These are phyloP conservation scores for Tinea pellionella DNA, from an alignment of 2,888 invertebrate species.

Conservation along the genomic window DNA sequence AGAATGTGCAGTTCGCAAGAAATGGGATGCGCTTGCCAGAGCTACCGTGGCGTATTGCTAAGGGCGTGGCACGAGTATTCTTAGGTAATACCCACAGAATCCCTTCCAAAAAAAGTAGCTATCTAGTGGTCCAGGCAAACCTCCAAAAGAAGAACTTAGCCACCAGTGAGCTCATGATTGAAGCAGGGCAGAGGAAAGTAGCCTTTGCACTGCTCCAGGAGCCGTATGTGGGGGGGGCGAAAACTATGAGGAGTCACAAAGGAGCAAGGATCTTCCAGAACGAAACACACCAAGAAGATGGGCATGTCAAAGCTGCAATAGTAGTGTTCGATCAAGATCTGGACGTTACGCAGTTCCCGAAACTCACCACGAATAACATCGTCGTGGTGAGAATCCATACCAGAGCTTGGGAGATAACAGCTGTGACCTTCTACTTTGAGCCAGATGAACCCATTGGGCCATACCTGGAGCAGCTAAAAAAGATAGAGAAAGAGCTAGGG, in stretches of 20 bases:
- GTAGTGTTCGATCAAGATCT: slow-evolving; percentile 15
- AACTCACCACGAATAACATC: slow-evolving; percentile 11
- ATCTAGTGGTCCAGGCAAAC: background rate
- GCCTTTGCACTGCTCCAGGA: background rate
- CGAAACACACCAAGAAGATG: background rate
- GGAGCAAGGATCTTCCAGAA: background rate
- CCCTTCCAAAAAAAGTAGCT: background rate
- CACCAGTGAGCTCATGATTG: background rate
- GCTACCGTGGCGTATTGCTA: background rate
- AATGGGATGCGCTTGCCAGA: slow-evolving; percentile 4
- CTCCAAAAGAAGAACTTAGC: background rate
- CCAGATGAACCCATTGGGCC: background rate
- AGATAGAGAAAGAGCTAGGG: background rate
- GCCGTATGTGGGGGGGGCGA: background rate
- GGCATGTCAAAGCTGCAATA: slow-evolving; percentile 14
- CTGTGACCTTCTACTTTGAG: slow-evolving; percentile 16
- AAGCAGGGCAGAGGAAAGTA: background rate
- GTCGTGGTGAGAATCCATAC: slow-evolving; percentile 3
- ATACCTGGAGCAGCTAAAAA: background rate
- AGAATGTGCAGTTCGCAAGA: background rate
- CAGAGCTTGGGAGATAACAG: background rate
- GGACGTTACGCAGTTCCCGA: background rate
- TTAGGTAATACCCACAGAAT: background rate
- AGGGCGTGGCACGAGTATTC: background rate
- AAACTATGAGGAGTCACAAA: background rate